Percentiles rank a stretch among this genome's conserved stretches.
phyloP scores from a whole-genome alignment of 2,888 invertebrate species.

The Chymomyza fuscimana region DNA sequence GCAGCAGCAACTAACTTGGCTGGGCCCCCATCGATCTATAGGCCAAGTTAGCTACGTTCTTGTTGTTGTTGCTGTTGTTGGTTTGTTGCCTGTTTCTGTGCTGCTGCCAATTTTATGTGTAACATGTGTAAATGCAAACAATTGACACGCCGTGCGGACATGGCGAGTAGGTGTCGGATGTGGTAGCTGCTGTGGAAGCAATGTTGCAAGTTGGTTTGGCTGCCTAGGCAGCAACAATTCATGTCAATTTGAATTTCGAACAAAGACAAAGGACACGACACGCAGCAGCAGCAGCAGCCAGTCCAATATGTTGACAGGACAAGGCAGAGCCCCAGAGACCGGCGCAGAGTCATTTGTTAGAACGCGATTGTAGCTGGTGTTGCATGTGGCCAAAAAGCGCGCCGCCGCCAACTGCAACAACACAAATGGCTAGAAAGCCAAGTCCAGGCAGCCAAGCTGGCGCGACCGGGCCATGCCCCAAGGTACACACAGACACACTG shows the following conservation, averaged over 20 bases:
- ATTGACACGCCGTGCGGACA: slow-evolving; percentile 62
- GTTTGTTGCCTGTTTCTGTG: slow-evolving; percentile 17
- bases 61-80: slow-evolving; percentile 8
- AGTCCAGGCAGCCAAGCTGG: slow-evolving; percentile 52
- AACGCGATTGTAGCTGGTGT: slow-evolving; percentile 70
- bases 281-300: slow-evolving; percentile 7
- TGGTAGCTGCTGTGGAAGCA: not conserved
- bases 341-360: slow-evolving; percentile 72
- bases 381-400: slow-evolving; percentile 60
- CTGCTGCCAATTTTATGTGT: slow-evolving; percentile 72
- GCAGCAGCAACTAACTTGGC: slow-evolving; percentile 43
- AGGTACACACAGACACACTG: slow-evolving; percentile 22
- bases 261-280: slow-evolving; percentile 71
- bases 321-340: slow-evolving; percentile 62
- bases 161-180: slow-evolving; percentile 61
- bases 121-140: slow-evolving; percentile 73
- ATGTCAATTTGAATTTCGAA: slow-evolving; percentile 74
- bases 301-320: slow-evolving; percentile 54
- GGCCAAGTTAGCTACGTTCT: not conserved
- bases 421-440: slow-evolving; percentile 6
- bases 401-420: slow-evolving; percentile 4
- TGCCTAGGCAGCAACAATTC: slow-evolving; percentile 58
- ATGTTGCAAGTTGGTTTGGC: slow-evolving; percentile 2
- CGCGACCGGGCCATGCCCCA: slow-evolving; percentile 28
- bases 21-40: not conserved